These are phyloP conservation scores for Sinosuthora webbiana DNA, from an alignment of 2,113 vertebrate species.

Conservation along the genomic window DNA sequence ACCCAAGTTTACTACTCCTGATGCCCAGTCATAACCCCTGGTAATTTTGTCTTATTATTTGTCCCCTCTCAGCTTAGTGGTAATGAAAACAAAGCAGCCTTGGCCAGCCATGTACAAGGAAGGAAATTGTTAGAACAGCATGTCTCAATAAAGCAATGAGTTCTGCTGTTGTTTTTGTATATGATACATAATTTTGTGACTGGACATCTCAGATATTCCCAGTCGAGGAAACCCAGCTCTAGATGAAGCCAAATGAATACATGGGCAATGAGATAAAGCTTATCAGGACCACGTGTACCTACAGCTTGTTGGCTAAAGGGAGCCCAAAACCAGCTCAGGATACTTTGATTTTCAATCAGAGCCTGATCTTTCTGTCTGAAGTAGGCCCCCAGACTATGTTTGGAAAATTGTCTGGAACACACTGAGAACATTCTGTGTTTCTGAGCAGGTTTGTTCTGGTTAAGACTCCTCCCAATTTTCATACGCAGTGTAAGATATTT, in stretches of 20 bases:
- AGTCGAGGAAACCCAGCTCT: conserved; percentile 52
- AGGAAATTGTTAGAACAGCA: conserved; percentile 42
- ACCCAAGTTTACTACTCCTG: not conserved
- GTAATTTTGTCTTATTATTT: not conserved
- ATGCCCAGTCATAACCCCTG: not conserved
- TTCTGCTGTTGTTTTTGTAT: conserved; percentile 61
- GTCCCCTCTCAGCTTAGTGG: conserved; percentile 29
- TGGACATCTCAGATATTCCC: conserved; percentile 28
- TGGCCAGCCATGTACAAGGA: conserved; percentile 52
- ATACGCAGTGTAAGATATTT: not conserved
- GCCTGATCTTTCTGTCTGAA: not conserved
- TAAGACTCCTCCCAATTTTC: not conserved
- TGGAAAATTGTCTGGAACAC: not conserved
- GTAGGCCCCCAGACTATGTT: not conserved
- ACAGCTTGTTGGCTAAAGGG: not conserved
- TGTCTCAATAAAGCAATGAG: conserved; percentile 52
- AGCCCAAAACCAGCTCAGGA: not conserved
- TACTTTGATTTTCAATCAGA: not conserved
- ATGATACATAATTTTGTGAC: not conserved
- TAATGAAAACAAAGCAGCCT: conserved; percentile 57
- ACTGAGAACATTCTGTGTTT: not conserved
- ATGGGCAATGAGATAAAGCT: not conserved
- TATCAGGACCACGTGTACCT: not conserved
- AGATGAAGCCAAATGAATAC: conserved; percentile 31
- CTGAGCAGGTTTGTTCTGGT: not conserved